These are phyloP conservation scores for Plusia festucae DNA, from an alignment of 2,888 invertebrate genomes.

Conservation along the genomic window DNA sequence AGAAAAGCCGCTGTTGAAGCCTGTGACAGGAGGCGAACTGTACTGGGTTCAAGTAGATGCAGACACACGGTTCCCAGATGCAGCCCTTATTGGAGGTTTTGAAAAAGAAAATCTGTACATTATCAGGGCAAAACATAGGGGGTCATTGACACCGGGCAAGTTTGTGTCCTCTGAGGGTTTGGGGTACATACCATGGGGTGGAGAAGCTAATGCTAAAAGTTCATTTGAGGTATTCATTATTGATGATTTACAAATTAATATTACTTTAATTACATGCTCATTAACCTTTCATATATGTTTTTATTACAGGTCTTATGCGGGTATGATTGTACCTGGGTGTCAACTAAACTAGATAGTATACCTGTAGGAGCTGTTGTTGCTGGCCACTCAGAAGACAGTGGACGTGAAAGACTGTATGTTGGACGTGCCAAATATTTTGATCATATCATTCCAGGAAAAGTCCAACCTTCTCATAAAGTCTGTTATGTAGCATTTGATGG, in stretches of 20 bases:
- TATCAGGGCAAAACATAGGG: conserved; percentile 92
- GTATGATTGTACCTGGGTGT: conserved; percentile 86
- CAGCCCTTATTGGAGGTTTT: conserved; percentile 91
- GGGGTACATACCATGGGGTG: conserved; percentile 94
- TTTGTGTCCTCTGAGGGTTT: conserved; percentile 92
- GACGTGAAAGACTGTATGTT: conserved; percentile 88
- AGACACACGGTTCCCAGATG: conserved; percentile 91
- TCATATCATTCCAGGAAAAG: conserved; percentile 94
- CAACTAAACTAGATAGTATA: conserved; percentile 88
- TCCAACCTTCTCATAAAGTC: conserved; percentile 91
- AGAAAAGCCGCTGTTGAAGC: conserved; percentile 55
- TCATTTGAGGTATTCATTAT: conserved; percentile 90
- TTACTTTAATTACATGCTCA: background rate
- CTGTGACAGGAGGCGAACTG: conserved; percentile 79
- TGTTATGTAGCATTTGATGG: conserved; percentile 91
- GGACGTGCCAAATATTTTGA: conserved; percentile 92
- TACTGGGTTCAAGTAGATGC: conserved; percentile 90
- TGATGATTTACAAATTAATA: background rate
- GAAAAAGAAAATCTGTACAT: conserved; percentile 91
- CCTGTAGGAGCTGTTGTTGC: conserved; percentile 92
- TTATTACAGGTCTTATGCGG: conserved; percentile 76
- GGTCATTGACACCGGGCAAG: conserved; percentile 94
- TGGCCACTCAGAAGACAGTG: conserved; percentile 85
- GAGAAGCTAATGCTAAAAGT: conserved; percentile 91
- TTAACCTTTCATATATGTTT: background rate